Evolutionary conservation across 2,113 vertebrate species (phyloP).

Genomic region (Hippopotamus amphibius): DNA sequence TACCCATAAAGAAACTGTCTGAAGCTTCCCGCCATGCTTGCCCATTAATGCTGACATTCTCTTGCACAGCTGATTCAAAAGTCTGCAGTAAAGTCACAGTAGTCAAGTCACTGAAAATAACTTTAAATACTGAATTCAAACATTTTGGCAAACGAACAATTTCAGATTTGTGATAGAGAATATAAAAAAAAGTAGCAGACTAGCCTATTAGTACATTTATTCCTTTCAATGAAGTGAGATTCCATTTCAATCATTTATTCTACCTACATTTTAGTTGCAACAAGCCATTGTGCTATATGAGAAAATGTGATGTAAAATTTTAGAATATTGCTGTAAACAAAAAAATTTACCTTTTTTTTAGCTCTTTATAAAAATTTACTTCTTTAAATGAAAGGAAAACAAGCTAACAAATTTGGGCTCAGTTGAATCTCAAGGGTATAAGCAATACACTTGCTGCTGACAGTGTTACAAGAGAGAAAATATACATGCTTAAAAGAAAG

Average conservation of each 20-base stretch:
- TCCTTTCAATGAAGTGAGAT: background rate
- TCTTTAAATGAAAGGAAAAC: slow-evolving; percentile 14
- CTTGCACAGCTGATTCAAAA: slow-evolving; percentile 91
- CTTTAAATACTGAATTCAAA: slow-evolving; percentile 40
- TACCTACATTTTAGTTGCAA: background rate
- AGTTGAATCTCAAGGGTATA: background rate
- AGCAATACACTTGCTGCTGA: background rate
- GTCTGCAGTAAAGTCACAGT: slow-evolving; percentile 87
- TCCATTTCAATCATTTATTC: slow-evolving; percentile 2
- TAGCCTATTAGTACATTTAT: background rate
- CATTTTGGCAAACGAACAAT: background rate
- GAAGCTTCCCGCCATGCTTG: slow-evolving; percentile 90
- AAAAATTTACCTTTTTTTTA: background rate
- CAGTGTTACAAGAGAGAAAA: background rate
- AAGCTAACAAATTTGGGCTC: slow-evolving; percentile 33
- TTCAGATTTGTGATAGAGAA: background rate
- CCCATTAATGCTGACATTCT: slow-evolving; percentile 92
- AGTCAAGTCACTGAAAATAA: slow-evolving; percentile 38
- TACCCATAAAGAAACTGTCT: slow-evolving; percentile 83
- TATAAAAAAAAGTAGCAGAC: background rate
- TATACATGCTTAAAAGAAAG: background rate
- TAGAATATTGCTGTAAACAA: background rate
- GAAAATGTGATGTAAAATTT: background rate
- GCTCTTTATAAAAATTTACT: background rate
- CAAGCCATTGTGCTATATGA: background rate